Conservation (phyloP, 1,140 invertebrate species). For the Drosophila triauraria region DNA sequence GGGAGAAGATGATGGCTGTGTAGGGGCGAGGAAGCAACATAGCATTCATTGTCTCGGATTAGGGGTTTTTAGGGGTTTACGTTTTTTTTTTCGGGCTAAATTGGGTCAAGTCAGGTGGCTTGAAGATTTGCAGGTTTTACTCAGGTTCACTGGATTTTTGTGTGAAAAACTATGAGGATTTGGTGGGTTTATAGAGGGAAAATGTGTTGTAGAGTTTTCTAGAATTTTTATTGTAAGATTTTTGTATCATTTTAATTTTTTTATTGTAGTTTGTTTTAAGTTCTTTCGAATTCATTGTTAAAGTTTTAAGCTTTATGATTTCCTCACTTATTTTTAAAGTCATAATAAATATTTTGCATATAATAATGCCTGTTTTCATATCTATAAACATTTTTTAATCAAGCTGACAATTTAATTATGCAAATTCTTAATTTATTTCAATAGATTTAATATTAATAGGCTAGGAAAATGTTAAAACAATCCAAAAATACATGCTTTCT, state of each 20-base stretch:
- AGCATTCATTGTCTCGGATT: conserved; percentile 41
- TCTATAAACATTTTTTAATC: too few species aligned
- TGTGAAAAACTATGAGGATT: not conserved
- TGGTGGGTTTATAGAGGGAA: too few species aligned
- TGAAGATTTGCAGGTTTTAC: conserved; percentile 15
- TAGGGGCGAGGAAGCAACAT: too few species aligned
- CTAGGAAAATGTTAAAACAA: too few species aligned
- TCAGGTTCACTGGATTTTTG: not conserved
- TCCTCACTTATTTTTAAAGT: too few species aligned
- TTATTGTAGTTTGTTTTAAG: not conserved
- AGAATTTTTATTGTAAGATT: not conserved
- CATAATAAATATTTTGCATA: too few species aligned
- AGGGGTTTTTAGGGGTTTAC: conserved; percentile 28
- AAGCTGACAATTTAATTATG: too few species aligned
- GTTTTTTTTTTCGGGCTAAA: conserved; percentile 29
- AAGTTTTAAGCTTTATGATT: too few species aligned
- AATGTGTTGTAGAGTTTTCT: not conserved
- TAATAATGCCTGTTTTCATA: too few species aligned
- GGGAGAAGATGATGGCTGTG: conserved; percentile 21
- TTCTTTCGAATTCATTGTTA: not conserved
- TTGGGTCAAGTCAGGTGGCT: conserved; percentile 42
- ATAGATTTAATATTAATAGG: too few species aligned
- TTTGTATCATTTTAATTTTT: not conserved
- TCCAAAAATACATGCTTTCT: too few species aligned
- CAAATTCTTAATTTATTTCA: too few species aligned